Evolutionary conservation across 2,888 invertebrate genomes (phyloP).

Genomic region (Hanleya hanleyi): DNA sequence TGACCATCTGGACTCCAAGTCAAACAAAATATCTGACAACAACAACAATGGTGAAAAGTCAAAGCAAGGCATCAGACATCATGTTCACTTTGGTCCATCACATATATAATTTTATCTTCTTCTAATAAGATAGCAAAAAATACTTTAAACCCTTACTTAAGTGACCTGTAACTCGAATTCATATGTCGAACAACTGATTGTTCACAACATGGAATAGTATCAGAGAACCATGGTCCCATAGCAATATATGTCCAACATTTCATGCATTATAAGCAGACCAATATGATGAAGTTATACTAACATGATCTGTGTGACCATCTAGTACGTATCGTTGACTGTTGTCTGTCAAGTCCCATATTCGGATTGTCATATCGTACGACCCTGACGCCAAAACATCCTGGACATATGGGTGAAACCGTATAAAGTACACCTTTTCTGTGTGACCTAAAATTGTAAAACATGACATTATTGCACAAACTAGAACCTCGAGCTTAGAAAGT

Average conservation of each 20-base stretch:
- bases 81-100: too few relatives aligned
- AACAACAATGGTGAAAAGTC: too few relatives aligned
- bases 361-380: slow-evolving; percentile 91
- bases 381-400: slow-evolving; percentile 89
- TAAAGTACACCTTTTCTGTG: slow-evolving; percentile 91
- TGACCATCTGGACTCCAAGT: slow-evolving; percentile 96
- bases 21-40: slow-evolving; percentile 84
- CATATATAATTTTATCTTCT: too few relatives aligned
- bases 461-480: too few relatives aligned
- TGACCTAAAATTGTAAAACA: slow-evolving; percentile 84
- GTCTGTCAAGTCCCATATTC: slow-evolving; percentile 83
- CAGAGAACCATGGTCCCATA: not conserved
- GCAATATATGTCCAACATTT: not conserved
- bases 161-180: too few relatives aligned
- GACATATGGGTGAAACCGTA: slow-evolving; percentile 90
- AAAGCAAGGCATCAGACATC: too few relatives aligned
- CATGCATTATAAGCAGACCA: not conserved
- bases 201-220: too few relatives aligned
- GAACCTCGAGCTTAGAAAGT: too few relatives aligned
- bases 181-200: too few relatives aligned
- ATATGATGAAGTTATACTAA: slow-evolving; percentile 38
- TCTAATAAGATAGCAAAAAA: too few relatives aligned
- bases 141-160: too few relatives aligned
- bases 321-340: slow-evolving; percentile 79
- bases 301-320: slow-evolving; percentile 86